phyloP scores from a whole-genome alignment of 2,113 vertebrate species.

The Myanophis thanlyinensis region DNA sequence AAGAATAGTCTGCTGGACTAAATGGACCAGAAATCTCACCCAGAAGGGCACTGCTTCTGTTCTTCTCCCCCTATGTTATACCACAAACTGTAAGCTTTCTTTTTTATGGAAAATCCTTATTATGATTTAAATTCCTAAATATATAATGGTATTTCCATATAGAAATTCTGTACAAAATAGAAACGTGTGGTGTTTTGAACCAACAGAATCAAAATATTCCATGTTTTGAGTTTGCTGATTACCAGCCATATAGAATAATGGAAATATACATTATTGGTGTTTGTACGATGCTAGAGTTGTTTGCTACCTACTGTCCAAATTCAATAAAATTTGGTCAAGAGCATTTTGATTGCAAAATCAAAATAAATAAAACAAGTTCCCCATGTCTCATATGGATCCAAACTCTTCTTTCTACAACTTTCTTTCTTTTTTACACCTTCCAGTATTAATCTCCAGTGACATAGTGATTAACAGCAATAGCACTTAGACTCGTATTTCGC shows the following conservation, averaged over 20 bases:
- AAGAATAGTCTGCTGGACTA: too few species aligned
- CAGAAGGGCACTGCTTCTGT: background rate
- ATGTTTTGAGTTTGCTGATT: background rate
- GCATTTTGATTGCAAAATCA: background rate
- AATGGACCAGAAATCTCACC: background rate
- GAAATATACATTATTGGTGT: background rate
- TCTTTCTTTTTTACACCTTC: background rate
- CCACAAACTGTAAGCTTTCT: background rate
- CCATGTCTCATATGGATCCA: background rate
- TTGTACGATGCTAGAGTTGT: background rate
- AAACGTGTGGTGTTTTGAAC: background rate
- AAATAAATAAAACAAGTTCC: background rate
- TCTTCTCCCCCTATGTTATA: background rate
- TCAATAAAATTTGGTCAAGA: background rate
- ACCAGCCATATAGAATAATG: background rate
- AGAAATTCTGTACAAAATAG: background rate
- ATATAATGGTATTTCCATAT: background rate
- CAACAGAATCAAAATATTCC: background rate
- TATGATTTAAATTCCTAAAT: background rate
- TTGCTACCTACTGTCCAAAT: background rate
- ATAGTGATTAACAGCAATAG: too few species aligned
- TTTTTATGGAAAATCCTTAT: background rate
- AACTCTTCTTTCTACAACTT: background rate
- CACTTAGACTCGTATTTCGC: too few species aligned
- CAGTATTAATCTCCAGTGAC: background rate